Conservation (phyloP, 2,888 invertebrate species). For the Dendrolimus pini region DNA sequence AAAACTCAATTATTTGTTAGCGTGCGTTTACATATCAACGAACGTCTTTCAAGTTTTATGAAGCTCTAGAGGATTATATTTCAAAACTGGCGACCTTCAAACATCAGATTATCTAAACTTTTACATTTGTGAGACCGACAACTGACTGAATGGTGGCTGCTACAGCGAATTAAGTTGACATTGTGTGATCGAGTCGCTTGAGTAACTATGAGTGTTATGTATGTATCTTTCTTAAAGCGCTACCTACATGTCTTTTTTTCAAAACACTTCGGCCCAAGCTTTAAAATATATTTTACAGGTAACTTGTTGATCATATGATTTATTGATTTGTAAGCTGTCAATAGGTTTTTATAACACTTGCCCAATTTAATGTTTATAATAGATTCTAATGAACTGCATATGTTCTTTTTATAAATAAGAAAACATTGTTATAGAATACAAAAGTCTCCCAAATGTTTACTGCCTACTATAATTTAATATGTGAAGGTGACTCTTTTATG, state of each 20-base stretch:
- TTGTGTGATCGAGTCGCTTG: slow-evolving; percentile 36
- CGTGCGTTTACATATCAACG: slow-evolving; percentile 1
- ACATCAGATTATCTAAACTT: slow-evolving; percentile 59
- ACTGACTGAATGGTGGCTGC: slow-evolving; percentile 39
- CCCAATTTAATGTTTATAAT: slow-evolving; percentile 19
- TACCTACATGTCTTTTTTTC: slow-evolving; percentile 6
- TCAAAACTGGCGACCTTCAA: slow-evolving; percentile 56
- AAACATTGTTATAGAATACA: background rate
- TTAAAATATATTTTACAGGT: slow-evolving; percentile 2
- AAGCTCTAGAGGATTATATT: slow-evolving; percentile 54
- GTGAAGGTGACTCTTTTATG: background rate
- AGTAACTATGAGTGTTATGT: slow-evolving; percentile 24
- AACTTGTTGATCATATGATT: slow-evolving; percentile 14
- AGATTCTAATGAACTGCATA: slow-evolving; percentile 13
- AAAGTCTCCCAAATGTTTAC: background rate
- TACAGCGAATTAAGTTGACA: slow-evolving; percentile 45
- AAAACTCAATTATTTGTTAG: too few relatives aligned
- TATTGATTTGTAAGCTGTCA: slow-evolving; percentile 13
- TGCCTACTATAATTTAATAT: background rate
- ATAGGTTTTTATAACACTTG: slow-evolving; percentile 10
- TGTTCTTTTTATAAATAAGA: background rate
- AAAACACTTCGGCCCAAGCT: background rate
- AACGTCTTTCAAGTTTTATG: slow-evolving; percentile 30
- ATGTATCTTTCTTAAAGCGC: slow-evolving; percentile 24
- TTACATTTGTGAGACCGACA: slow-evolving; percentile 47